A percentile compares a stretch with the other conserved stretches of the same genome.
These are phyloP conservation scores for Scomber colias DNA, from an alignment of 2,113 vertebrate genomes.

Conservation along the genomic window DNA sequence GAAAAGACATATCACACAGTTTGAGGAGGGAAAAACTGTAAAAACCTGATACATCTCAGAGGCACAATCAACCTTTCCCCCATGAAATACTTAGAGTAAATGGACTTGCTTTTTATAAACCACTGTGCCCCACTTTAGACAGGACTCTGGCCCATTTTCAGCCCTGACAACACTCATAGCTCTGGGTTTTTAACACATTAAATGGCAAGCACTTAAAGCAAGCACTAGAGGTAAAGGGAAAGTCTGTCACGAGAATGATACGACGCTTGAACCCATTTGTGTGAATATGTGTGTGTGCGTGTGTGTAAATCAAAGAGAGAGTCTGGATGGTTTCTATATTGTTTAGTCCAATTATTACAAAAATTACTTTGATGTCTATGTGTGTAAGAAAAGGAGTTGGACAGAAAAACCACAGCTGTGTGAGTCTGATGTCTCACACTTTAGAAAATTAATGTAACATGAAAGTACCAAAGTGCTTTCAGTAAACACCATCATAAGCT, in stretches of 20 bases:
- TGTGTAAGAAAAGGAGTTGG: not conserved
- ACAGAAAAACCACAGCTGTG: not conserved
- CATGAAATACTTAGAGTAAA: conserved; percentile 54
- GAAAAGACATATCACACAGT: not conserved
- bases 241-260: not conserved
- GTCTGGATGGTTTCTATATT: not conserved
- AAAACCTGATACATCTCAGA: conserved; percentile 43
- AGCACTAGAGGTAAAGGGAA: not conserved
- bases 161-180: conserved; percentile 48
- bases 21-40: not conserved
- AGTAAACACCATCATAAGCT: conserved; percentile 49
- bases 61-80: conserved; percentile 62
- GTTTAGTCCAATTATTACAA: not conserved
- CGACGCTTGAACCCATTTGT: not conserved
- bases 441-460: conserved; percentile 14
- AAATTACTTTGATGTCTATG: not conserved
- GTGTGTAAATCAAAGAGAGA: not conserved
- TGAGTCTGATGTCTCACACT: conserved; percentile 6
- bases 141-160: conserved; percentile 83
- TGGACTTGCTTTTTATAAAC: conserved; percentile 80
- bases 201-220: conserved; percentile 31
- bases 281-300: not conserved
- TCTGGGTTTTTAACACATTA: conserved; percentile 52
- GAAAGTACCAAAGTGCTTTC: conserved; percentile 26
- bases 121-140: conserved; percentile 77